Percentiles rank a stretch among this genome's conserved stretches.
Conservation (phyloP, 2,888 invertebrate genomes). For the Megaustenia siamemsis region DNA sequence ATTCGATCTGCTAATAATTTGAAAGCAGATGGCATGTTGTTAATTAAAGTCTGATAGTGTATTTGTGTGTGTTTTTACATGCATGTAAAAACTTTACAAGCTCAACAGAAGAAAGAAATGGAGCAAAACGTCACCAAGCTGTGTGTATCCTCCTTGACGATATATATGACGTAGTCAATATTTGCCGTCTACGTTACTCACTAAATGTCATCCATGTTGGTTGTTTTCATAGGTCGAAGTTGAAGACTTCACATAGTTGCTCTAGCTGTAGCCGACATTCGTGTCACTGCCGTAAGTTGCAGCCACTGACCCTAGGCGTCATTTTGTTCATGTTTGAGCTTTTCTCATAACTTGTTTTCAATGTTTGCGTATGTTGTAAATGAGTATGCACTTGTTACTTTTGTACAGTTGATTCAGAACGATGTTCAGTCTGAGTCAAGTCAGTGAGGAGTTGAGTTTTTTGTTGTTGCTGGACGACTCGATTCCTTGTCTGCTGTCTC, state of each 20-base stretch:
- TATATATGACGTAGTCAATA: constrained; percentile 68
- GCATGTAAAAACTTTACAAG: background rate
- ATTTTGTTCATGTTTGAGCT: background rate
- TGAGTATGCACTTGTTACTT: too few relatives aligned
- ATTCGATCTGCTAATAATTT: too few relatives aligned
- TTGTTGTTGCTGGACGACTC: too few relatives aligned
- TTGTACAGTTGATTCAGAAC: too few relatives aligned
- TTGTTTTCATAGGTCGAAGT: constrained; percentile 61
- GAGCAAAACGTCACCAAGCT: constrained; percentile 73
- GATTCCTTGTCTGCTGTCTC: too few relatives aligned
- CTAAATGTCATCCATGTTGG: constrained; percentile 58
- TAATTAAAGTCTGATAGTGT: background rate
- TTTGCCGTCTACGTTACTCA: constrained; percentile 59
- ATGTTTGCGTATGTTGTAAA: too few relatives aligned
- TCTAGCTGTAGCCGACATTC: constrained; percentile 18
- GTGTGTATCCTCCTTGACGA: constrained; percentile 72
- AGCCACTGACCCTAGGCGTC: too few relatives aligned
- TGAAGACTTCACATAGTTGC: constrained; percentile 41
- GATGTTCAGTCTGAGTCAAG: too few relatives aligned
- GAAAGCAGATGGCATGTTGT: too few relatives aligned
- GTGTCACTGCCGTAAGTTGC: constrained; percentile 6
- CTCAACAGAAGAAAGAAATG: background rate
- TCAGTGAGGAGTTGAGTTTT: too few relatives aligned
- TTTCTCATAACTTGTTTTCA: background rate
- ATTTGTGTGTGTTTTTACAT: too few relatives aligned